Conservation (phyloP, 1,140 invertebrate species). For the Drosophila pruinosa region DNA sequence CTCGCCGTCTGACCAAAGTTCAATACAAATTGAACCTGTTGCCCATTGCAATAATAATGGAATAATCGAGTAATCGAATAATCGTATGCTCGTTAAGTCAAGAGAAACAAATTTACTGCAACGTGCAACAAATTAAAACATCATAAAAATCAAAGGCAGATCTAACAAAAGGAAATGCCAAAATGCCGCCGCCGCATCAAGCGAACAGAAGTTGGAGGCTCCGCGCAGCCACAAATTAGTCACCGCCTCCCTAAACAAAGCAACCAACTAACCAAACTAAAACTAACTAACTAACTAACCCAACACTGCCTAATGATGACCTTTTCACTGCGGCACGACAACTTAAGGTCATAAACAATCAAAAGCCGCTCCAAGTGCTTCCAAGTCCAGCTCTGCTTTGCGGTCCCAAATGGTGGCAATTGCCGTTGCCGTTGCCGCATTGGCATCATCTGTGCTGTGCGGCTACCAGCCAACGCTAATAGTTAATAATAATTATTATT, state of each 20-base stretch:
- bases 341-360: conserved; percentile 80
- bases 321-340: conserved; percentile 78
- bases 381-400: not conserved
- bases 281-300: conserved; percentile 29
- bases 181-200: conserved; percentile 53
- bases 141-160: conserved; percentile 75
- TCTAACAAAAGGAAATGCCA: conserved; percentile 49
- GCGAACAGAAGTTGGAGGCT: conserved; percentile 69
- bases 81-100: conserved; percentile 51
- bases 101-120: conserved; percentile 57
- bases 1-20: conserved; percentile 14
- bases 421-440: conserved; percentile 67
- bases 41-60: not conserved
- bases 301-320: conserved; percentile 67
- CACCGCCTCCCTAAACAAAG: conserved; percentile 57
- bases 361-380: conserved; percentile 39
- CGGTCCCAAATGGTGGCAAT: conserved; percentile 60
- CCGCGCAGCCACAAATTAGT: conserved; percentile 62
- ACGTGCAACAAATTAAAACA: conserved; percentile 81
- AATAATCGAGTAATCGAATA: conserved; percentile 23
- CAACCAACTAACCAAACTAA: not conserved
- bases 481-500: conserved; percentile 82
- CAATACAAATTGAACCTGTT: conserved; percentile 41
- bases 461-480: conserved; percentile 71
- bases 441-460: not conserved